These are phyloP conservation scores for Ceratotherium simum DNA, from an alignment of 2,113 vertebrate species.

Conservation along the genomic window DNA sequence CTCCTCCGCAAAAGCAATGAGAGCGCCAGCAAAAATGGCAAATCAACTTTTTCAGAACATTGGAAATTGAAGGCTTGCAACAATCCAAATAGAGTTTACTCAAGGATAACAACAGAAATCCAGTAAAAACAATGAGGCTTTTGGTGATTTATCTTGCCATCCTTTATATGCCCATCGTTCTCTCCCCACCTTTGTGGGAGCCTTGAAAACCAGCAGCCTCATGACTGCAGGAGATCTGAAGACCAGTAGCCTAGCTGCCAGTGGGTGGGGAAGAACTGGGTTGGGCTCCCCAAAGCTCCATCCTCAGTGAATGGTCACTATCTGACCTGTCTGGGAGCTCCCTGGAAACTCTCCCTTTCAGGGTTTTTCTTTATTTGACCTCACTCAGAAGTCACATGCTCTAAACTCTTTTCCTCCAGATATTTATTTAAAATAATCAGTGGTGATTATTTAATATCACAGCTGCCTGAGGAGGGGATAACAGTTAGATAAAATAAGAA, in stretches of 20 bases:
- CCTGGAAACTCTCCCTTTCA: background rate
- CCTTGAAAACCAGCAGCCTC: background rate
- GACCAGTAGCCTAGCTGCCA: rapidly evolving
- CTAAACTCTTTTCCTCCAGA: background rate
- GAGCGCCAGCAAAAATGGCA: background rate
- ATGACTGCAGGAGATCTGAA: background rate
- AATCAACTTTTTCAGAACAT: background rate
- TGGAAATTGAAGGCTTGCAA: background rate
- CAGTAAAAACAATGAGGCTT: background rate
- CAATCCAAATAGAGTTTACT: background rate
- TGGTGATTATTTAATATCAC: background rate
- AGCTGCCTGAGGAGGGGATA: background rate
- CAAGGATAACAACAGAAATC: background rate
- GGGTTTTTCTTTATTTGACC: background rate
- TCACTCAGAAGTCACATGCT: background rate
- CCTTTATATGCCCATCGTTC: no score
- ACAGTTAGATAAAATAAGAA: background rate
- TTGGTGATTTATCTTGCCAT: background rate
- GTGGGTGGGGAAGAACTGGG: rapidly evolving
- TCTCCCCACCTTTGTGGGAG: background rate
- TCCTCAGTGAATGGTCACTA: background rate
- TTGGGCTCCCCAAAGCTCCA: rapidly evolving
- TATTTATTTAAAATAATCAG: background rate
- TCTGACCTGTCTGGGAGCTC: no score
- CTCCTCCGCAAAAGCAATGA: no score